Conservation (phyloP, 2,113 vertebrate species). For the Albula glossodonta region DNA sequence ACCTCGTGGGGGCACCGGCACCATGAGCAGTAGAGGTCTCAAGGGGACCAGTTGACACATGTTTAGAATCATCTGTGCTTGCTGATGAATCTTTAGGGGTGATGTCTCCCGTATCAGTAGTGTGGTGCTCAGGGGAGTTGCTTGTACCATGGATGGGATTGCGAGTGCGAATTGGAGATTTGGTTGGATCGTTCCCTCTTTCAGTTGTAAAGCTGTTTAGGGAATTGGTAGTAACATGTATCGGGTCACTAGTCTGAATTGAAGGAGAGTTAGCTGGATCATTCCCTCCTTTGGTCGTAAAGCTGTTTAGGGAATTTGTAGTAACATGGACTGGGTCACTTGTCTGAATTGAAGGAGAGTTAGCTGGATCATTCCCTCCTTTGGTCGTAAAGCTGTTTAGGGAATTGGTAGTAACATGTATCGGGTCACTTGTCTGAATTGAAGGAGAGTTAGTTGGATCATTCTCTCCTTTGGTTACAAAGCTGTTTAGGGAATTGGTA, state of each 20-base stretch:
- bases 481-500: neutral
- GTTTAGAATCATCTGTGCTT: neutral
- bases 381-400: neutral
- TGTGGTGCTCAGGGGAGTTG: neutral
- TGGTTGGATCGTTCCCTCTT: neutral
- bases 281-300: neutral
- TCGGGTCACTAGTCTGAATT: neutral
- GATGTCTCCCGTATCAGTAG: neutral
- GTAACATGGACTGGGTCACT: neutral
- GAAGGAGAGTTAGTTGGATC: neutral
- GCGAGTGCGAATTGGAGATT: neutral
- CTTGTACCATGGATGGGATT: neutral
- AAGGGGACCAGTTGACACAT: no score
- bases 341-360: neutral
- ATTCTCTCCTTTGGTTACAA: neutral
- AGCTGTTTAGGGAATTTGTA: neutral
- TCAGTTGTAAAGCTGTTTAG: neutral
- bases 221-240: neutral
- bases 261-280: neutral
- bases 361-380: neutral
- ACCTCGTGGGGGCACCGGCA: neutral
- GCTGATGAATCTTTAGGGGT: neutral
- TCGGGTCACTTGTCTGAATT: neutral
- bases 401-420: neutral
- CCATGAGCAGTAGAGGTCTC: neutral